Conservation (phyloP, 2,113 vertebrate genomes). For the Nothocercus julius region DNA sequence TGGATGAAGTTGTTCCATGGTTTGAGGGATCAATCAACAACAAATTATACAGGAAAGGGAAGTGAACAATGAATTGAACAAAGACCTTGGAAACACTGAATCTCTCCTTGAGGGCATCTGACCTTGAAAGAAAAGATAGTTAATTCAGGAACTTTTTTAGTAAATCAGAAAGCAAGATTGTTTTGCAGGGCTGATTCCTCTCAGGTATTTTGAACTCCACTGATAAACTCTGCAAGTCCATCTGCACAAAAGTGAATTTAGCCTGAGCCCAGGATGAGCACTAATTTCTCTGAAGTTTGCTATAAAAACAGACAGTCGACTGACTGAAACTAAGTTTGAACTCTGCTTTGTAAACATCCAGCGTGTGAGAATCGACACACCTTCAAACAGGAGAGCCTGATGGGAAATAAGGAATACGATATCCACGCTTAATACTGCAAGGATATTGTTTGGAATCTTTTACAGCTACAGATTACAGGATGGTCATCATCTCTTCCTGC, state of each 20-base stretch:
- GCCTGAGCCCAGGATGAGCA: not conserved
- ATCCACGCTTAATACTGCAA: not conserved
- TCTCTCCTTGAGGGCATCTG: not conserved
- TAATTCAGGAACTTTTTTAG: constrained; percentile 39
- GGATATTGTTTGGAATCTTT: rapidly evolving
- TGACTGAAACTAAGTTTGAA: not conserved
- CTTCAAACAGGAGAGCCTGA: not conserved
- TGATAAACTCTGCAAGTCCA: not conserved
- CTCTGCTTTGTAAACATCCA: not conserved
- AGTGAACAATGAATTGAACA: not conserved
- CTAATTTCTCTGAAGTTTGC: not conserved
- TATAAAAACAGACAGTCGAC: not conserved
- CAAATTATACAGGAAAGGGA: not conserved
- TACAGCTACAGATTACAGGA: not conserved
- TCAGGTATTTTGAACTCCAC: constrained; percentile 5
- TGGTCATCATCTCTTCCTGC: not conserved
- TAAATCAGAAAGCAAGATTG: constrained; percentile 3
- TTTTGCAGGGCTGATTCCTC: constrained; percentile 39
- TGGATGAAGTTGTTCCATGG: not conserved
- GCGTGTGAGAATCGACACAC: not conserved
- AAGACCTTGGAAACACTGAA: not conserved
- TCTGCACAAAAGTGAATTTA: constrained; percentile 23
- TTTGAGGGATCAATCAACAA: not conserved
- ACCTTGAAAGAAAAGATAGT: not conserved
- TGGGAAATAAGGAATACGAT: not conserved